Conservation (phyloP, 2,888 invertebrate species). For the Eledona agricola region DNA sequence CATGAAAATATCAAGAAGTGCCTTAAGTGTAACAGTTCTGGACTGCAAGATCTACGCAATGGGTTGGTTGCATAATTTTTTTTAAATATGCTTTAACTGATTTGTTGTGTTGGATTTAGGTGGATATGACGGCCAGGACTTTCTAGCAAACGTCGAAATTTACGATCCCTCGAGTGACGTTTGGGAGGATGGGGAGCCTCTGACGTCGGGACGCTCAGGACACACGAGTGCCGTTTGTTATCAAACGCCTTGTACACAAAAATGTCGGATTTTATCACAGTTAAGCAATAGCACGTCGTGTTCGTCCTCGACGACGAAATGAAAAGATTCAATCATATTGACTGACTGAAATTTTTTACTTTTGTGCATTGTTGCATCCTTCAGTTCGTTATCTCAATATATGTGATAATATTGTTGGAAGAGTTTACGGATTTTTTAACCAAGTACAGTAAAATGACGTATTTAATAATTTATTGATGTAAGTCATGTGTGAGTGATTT, state of each 20-base stretch:
- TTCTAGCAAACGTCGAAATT: constrained; percentile 87
- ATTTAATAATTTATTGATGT: constrained; percentile 33
- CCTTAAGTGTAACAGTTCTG: constrained; percentile 85
- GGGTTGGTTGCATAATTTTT: constrained; percentile 71
- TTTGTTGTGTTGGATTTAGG: constrained; percentile 70
- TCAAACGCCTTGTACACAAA: constrained; percentile 70
- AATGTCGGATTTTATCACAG: constrained; percentile 41
- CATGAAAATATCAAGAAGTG: constrained; percentile 84
- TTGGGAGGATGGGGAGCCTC: constrained; percentile 80
- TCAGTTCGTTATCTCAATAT: constrained; percentile 32
- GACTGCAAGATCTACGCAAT: constrained; percentile 90
- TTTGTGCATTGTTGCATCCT: constrained; percentile 12
- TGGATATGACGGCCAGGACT: constrained; percentile 88
- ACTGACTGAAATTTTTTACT: constrained; percentile 17
- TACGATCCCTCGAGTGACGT: constrained; percentile 80
- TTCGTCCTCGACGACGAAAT: constrained; percentile 23
- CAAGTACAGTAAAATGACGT: constrained; percentile 19
- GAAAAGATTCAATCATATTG: constrained; percentile 21
- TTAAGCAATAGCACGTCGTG: constrained; percentile 28
- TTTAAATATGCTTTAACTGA: not conserved
- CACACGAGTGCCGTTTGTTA: constrained; percentile 92
- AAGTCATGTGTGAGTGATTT: constrained; percentile 18
- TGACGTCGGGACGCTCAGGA: constrained; percentile 88
- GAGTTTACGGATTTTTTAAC: constrained; percentile 21
- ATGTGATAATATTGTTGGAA: constrained; percentile 34